Percentiles rank a stretch among this genome's conserved stretches.
Evolutionary conservation across 2,888 invertebrate species (phyloP).

Genomic region (Hydropsyche betteni): DNA sequence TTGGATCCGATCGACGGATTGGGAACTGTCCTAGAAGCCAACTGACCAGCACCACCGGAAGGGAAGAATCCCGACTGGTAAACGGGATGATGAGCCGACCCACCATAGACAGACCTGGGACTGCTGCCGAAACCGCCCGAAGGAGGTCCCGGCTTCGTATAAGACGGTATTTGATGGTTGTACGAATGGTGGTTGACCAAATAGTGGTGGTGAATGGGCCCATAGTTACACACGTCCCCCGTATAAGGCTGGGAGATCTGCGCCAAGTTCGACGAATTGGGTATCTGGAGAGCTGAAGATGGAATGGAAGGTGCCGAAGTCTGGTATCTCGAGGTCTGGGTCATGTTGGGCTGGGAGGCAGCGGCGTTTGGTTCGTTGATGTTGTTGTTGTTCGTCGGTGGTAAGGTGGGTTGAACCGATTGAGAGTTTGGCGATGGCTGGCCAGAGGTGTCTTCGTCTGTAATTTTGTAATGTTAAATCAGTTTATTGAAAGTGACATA

Average conservation of each 20-base stretch:
- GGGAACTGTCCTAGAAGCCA: constrained; percentile 21
- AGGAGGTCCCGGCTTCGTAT: constrained; percentile 28
- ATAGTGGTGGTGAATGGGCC: constrained; percentile 71
- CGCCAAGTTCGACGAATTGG: constrained; percentile 57
- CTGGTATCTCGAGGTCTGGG: constrained; percentile 61
- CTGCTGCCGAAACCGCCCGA: constrained; percentile 13
- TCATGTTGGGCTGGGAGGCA: constrained; percentile 53
- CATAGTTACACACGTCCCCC: constrained; percentile 73
- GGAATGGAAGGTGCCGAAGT: constrained; percentile 54
- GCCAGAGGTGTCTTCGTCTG: constrained; percentile 40
- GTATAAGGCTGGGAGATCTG: constrained; percentile 70
- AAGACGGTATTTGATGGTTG: constrained; percentile 41
- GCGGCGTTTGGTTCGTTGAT: constrained; percentile 35
- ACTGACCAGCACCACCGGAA: constrained; percentile 9
- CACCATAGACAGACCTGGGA: constrained; percentile 34
- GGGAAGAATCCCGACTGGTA: constrained; percentile 33
- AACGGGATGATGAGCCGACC: neutral
- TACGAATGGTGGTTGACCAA: constrained; percentile 57
- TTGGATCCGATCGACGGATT: constrained; percentile 22
- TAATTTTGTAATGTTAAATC: neutral
- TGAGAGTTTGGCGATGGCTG: constrained; percentile 50
- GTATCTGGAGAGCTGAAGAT: constrained; percentile 55
- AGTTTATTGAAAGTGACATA: too few relatives aligned
- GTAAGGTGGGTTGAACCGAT: constrained; percentile 48
- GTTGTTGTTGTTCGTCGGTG: constrained; percentile 41